These are phyloP conservation scores for Macrotis lagotis DNA, from an alignment of 2,113 vertebrate genomes.

Conservation along the genomic window DNA sequence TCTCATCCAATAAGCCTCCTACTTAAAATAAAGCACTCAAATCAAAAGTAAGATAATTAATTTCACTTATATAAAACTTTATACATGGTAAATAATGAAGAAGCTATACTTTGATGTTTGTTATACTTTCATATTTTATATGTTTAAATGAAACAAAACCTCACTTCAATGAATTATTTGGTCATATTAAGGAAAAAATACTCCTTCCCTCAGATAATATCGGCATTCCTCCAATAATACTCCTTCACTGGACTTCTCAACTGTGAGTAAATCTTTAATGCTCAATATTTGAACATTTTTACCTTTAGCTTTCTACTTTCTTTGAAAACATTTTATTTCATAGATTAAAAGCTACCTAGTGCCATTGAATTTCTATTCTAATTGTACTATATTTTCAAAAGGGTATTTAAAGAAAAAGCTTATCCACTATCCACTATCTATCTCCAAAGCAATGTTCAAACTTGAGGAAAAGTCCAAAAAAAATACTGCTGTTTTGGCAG, in stretches of 20 bases:
- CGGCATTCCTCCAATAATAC: not conserved
- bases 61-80: constrained; percentile 18
- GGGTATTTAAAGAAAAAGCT: not conserved
- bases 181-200: not conserved
- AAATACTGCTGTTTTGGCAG: not conserved
- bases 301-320: constrained; percentile 34
- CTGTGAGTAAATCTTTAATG: not conserved
- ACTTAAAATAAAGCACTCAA: constrained; percentile 18
- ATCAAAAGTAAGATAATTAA: not conserved
- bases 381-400: not conserved
- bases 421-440: not conserved
- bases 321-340: constrained; percentile 39
- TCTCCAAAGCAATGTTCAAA: constrained; percentile 16
- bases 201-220: not conserved
- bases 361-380: constrained; percentile 16
- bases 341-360: constrained; percentile 2
- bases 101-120: not conserved
- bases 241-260: not conserved
- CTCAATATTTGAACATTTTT: not conserved
- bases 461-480: constrained; percentile 44
- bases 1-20: not conserved
- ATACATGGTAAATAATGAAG: constrained; percentile 14
- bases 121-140: not conserved
- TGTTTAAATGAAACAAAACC: not conserved
- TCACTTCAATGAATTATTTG: not conserved